These are phyloP conservation scores for Acipenser oxyrinchus DNA, from an alignment of 2,797 vertebrate genomes.

Conservation along the genomic window DNA sequence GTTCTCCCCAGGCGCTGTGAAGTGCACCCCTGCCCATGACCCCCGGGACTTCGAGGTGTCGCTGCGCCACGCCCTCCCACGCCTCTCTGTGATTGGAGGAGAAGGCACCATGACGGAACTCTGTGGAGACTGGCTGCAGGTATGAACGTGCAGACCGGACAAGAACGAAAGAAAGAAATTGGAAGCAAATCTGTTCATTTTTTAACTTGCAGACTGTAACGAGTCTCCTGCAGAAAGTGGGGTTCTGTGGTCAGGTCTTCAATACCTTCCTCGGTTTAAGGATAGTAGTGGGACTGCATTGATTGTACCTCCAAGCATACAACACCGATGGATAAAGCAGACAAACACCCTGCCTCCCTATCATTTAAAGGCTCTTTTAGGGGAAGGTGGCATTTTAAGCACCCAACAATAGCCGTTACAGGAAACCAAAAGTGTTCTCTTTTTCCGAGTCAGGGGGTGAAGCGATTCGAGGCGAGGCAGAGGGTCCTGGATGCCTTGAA, in stretches of 20 bases:
- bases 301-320: no score
- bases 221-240: no score
- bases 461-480: slow-evolving; percentile 75
- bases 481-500: slow-evolving; percentile 57
- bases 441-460: slow-evolving; percentile 57
- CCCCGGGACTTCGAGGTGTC: slow-evolving; percentile 64
- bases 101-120: slow-evolving; percentile 68
- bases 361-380: no score
- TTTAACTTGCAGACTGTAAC: no score
- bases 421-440: background rate
- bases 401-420: no score
- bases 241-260: no score
- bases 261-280: no score
- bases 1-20: slow-evolving; percentile 65
- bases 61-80: slow-evolving; percentile 57
- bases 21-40: slow-evolving; percentile 80
- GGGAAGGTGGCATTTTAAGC: no score
- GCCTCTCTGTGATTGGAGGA: slow-evolving; percentile 64
- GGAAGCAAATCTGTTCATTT: background rate
- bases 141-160: slow-evolving; percentile 20
- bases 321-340: no score
- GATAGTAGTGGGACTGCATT: no score
- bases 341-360: no score
- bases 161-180: background rate
- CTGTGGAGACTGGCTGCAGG: slow-evolving; percentile 76